Evolutionary conservation across 1,140 invertebrate species (phyloP).

Genomic region (Holotrichia oblita): DNA sequence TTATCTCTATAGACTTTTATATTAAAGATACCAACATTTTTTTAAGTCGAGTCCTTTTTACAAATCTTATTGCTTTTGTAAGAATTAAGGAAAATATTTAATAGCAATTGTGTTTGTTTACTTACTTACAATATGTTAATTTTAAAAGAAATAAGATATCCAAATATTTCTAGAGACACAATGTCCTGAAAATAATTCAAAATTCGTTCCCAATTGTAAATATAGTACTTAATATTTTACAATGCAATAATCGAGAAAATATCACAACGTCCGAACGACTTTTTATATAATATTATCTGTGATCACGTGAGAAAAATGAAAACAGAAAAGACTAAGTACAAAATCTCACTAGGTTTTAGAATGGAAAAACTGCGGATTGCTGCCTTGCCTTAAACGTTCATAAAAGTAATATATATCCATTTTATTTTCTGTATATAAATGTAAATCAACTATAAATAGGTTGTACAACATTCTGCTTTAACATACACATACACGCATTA

Average conservation of each 20-base stretch:
- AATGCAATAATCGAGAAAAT: background rate
- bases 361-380: background rate
- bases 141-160: slow-evolving; percentile 2
- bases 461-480: slow-evolving; percentile 7
- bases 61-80: too few relatives aligned
- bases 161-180: background rate
- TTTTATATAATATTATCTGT: background rate
- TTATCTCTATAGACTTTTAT: too few relatives aligned
- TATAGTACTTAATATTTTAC: slow-evolving; percentile 7
- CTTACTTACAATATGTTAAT: background rate
- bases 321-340: slow-evolving; percentile 21
- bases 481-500: too few relatives aligned
- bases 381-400: slow-evolving; percentile 5
- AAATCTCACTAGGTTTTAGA: slow-evolving; percentile 28
- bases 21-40: too few relatives aligned
- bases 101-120: background rate
- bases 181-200: background rate
- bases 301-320: background rate
- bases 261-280: background rate
- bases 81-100: too few relatives aligned
- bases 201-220: background rate
- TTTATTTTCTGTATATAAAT: background rate
- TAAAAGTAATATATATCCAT: background rate
- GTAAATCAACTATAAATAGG: slow-evolving; percentile 14
- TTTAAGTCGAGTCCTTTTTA: too few relatives aligned